These are phyloP conservation scores for Branchellion lobata DNA, from an alignment of 2,888 invertebrate species.

Conservation along the genomic window DNA sequence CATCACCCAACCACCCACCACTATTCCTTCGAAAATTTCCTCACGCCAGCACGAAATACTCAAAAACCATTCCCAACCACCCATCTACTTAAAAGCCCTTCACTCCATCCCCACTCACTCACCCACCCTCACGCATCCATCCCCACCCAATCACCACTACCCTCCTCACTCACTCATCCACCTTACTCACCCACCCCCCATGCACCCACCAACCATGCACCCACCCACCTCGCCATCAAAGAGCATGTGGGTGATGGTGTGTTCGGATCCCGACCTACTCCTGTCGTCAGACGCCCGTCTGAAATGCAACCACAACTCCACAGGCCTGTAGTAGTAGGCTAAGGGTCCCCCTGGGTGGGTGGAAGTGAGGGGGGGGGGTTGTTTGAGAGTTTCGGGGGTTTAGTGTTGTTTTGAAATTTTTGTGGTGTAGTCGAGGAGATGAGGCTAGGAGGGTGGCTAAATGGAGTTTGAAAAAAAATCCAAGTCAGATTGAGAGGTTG, in stretches of 20 bases:
- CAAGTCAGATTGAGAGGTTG: neutral
- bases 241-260: conserved; percentile 89
- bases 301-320: conserved; percentile 76
- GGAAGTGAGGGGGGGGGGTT: neutral
- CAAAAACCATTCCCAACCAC: neutral
- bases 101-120: neutral
- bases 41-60: too few relatives aligned
- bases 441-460: neutral
- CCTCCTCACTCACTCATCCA: neutral
- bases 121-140: neutral
- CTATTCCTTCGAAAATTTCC: too few relatives aligned
- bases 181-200: neutral
- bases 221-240: conserved; percentile 89
- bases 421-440: neutral
- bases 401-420: neutral
- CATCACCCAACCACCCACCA: neutral
- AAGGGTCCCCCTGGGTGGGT: conserved; percentile 88
- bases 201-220: neutral
- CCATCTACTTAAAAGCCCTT: neutral
- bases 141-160: conserved; percentile 5
- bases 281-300: conserved; percentile 48
- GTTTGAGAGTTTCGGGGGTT: neutral
- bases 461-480: neutral
- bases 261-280: conserved; percentile 84
- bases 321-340: conserved; percentile 90